Percentiles rank a stretch among this genome's conserved stretches.
These are phyloP conservation scores for Squalus acanthias DNA, from an alignment of 2,797 vertebrate species.

Conservation along the genomic window DNA sequence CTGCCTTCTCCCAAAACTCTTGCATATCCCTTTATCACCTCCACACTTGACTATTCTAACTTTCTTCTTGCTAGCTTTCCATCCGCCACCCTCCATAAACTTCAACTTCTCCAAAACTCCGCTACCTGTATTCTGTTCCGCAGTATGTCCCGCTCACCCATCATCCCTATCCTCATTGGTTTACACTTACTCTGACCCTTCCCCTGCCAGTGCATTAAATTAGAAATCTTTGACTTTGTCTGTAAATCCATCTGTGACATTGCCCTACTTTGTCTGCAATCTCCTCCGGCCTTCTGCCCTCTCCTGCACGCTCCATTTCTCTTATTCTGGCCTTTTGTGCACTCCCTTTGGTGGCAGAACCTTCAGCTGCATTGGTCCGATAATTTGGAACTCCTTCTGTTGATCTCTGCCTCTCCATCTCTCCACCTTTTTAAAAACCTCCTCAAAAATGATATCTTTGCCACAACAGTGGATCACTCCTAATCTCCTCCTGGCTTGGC, in stretches of 20 bases:
- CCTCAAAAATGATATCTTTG: neutral
- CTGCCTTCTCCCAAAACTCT: neutral
- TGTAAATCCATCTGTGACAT: neutral
- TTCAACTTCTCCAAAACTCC: neutral
- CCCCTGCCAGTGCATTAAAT: neutral
- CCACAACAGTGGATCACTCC: no score
- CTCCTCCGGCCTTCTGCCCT: neutral
- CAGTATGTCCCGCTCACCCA: neutral
- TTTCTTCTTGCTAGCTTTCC: neutral
- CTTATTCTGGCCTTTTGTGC: neutral
- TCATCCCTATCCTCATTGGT: neutral
- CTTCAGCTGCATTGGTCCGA: neutral
- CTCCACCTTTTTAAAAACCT: neutral
- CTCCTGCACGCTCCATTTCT: neutral
- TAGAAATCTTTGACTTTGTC: neutral
- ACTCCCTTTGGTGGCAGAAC: neutral
- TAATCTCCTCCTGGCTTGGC: neutral
- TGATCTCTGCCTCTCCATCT: neutral
- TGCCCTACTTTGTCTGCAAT: neutral
- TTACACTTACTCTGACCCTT: neutral
- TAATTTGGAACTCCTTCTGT: neutral
- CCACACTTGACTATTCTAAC: neutral
- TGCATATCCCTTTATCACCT: neutral
- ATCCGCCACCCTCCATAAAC: neutral
- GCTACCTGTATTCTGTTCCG: neutral